These are phyloP conservation scores for Dryas iulia DNA, from an alignment of 1,140 invertebrate species.

Conservation along the genomic window DNA sequence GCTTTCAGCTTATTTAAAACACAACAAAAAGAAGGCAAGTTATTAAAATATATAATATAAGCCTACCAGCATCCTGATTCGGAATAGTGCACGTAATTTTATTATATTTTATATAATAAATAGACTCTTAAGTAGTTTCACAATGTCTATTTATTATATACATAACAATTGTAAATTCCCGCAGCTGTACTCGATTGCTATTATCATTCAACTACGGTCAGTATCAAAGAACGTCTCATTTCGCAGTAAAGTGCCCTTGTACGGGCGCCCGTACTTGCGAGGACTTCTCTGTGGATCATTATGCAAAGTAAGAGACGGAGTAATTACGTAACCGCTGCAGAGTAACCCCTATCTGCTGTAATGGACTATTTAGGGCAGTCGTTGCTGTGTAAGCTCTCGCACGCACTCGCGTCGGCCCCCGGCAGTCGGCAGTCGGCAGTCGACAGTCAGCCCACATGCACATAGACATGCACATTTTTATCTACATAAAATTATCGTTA, in stretches of 20 bases:
- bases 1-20: no score
- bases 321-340: not conserved
- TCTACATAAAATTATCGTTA: not conserved
- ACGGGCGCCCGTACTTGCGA: not conserved
- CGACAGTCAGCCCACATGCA: not conserved
- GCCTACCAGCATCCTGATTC: no score
- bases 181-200: not conserved
- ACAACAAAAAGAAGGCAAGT: no score
- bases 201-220: not conserved
- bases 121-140: no score
- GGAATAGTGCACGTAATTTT: no score
- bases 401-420: not conserved
- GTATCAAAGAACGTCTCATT: not conserved
- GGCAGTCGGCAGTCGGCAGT: no score
- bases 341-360: not conserved
- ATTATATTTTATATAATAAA: no score
- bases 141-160: no score
- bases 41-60: no score
- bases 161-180: not conserved
- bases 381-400: not conserved
- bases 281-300: not conserved
- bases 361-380: not conserved
- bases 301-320: not conserved
- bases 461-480: not conserved
- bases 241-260: not conserved